These are phyloP conservation scores for Hetaerina americana DNA, from an alignment of 1,140 invertebrate species.

Conservation along the genomic window DNA sequence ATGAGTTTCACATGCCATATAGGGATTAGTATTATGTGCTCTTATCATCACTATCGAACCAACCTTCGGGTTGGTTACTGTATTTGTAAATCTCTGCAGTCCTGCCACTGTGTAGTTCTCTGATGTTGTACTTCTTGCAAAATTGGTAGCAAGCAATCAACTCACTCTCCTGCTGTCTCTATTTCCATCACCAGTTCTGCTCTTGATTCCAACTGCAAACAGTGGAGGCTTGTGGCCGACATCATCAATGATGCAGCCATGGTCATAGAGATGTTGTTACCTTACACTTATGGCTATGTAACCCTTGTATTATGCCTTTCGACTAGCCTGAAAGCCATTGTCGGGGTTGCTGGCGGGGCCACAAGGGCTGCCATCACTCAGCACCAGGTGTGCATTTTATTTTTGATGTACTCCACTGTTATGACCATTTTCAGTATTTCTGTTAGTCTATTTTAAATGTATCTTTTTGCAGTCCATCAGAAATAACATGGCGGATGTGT, in stretches of 20 bases:
- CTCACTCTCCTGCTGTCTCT: background rate
- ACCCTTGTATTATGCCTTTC: slow-evolving; percentile 51
- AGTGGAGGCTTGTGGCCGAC: slow-evolving; percentile 92
- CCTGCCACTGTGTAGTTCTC: background rate
- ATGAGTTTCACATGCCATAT: no score
- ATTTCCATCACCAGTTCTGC: slow-evolving; percentile 53
- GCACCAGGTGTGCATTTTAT: slow-evolving; percentile 48
- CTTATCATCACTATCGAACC: no score
- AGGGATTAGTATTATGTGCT: slow-evolving; percentile 5
- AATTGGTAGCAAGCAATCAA: background rate
- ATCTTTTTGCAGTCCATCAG: slow-evolving; percentile 45
- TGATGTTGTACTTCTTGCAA: background rate
- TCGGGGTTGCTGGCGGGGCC: slow-evolving; percentile 83
- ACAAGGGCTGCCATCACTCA: slow-evolving; percentile 85
- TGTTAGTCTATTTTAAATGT: background rate
- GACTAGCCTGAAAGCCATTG: slow-evolving; percentile 55
- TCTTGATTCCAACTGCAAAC: slow-evolving; percentile 71
- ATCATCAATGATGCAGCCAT: slow-evolving; percentile 83
- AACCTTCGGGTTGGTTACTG: no score
- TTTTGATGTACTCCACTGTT: background rate
- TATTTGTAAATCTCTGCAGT: background rate
- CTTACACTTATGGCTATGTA: slow-evolving; percentile 39
- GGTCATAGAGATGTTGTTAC: slow-evolving; percentile 61
- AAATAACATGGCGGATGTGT: slow-evolving; percentile 85
- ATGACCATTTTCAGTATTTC: no score